phyloP scores from a whole-genome alignment of 2,113 vertebrate genomes.

The Herpailurus yagouaroundi region DNA sequence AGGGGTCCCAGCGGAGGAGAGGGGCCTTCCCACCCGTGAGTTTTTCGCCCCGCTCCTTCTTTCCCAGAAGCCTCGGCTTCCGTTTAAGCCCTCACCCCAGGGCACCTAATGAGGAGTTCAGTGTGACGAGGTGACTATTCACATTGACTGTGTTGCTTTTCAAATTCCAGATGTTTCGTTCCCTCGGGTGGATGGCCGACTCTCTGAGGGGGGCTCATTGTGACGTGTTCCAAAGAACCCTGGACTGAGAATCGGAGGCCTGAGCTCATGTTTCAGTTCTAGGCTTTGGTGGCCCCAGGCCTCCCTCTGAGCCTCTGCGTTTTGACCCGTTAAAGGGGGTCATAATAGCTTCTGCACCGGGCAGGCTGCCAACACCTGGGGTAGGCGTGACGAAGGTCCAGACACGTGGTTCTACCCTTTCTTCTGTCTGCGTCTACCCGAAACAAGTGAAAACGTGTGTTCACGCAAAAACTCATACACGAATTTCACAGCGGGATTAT shows the following conservation, averaged over 20 bases:
- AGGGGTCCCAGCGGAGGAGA: background rate
- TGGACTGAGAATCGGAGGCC: too few relatives aligned
- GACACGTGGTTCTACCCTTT: background rate
- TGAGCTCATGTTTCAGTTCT: background rate
- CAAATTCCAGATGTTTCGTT: background rate
- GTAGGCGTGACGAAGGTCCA: background rate
- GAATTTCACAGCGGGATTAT: background rate
- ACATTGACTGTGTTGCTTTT: background rate
- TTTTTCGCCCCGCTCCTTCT: background rate
- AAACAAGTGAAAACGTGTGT: background rate
- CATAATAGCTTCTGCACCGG: background rate
- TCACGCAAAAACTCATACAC: background rate
- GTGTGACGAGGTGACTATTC: background rate
- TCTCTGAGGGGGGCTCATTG: too few relatives aligned
- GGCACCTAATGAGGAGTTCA: background rate
- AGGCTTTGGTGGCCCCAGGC: background rate
- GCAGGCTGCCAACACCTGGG: background rate
- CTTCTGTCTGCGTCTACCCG: background rate
- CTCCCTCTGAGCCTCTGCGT: background rate
- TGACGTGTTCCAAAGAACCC: background rate
- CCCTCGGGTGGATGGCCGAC: background rate
- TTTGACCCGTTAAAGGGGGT: background rate
- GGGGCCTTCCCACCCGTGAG: rapidly evolving
- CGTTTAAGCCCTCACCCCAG: background rate
- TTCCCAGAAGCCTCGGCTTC: background rate